Evolutionary conservation across 2,797 vertebrate genomes (phyloP), one percentile per base, ranked within the genome.

Genomic region (Sebastes steindachneri): DNA sequence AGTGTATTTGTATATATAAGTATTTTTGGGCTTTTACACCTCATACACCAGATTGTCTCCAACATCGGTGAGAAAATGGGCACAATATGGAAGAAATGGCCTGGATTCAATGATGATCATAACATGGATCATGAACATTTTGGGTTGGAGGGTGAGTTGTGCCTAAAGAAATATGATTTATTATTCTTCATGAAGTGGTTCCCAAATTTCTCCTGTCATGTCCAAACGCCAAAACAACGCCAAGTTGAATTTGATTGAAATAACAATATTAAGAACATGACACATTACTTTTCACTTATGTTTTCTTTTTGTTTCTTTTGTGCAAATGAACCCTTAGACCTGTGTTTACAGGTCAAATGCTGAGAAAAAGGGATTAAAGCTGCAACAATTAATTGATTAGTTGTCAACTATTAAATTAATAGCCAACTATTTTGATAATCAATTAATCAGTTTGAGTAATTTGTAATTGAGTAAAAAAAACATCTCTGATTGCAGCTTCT

Each of bases 101-200:
- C 95, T 1, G 96, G 96, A 29, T 96, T 95, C 88, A 96, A 90
- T 51, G 91, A 94, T 1, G 93, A 95, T 10, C 77, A 76, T 5
- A 97, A 97, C 87, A 95, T 95, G 96, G 96, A 97, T 78, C 96
- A 97, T 88, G 96, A 97, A 82, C 94, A 95, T 84, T 97, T 97
- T 84, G 96, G 96, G 28, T 63, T 97, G 79, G 93, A 96, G 15
- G 92, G 96, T 96, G 86, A 95, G 93, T 87, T 77, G 41, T 57
- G n/a, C 5, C 7, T 66, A 12, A 26, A 0, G 3, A 77, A 33
- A 21, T 21, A 8, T 15, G 7, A 35, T 73, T 51, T n/a, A 9
- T 7, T 14, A 5, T 75, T 73, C 35, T 6, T 25, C 11, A 3
- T 66, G 1, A 53, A 25, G 23, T 45, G 41, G 12, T 25, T 70